phyloP scores from a whole-genome alignment of 2,797 vertebrate species.

The Enteromius thamalakanensis region DNA sequence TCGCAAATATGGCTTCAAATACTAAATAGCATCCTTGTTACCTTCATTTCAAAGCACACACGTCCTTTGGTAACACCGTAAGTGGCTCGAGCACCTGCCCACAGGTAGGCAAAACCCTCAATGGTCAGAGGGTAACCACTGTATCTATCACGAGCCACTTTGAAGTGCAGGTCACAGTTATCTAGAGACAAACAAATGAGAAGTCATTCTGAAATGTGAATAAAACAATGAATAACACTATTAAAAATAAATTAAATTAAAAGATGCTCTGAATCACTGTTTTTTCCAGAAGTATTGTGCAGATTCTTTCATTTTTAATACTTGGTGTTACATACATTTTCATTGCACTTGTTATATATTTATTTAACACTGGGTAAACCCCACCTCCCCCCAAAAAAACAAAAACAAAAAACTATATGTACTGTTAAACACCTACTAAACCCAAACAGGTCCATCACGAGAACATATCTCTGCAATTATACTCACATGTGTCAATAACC shows the following conservation, averaged over 20 bases:
- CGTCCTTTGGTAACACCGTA: conserved; percentile 86
- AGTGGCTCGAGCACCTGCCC: conserved; percentile 90
- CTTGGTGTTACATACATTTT: neutral
- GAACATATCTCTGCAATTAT: neutral
- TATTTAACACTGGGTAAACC: neutral
- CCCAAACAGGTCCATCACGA: neutral
- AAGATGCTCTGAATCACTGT: neutral
- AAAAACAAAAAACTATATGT: no score
- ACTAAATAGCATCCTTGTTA: conserved; percentile 56
- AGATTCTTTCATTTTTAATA: neutral
- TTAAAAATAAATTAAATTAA: neutral
- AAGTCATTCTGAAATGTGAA: neutral
- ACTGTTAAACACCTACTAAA: neutral
- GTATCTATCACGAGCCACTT: conserved; percentile 89
- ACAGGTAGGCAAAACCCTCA: conserved; percentile 93
- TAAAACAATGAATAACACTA: neutral
- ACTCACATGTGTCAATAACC: conserved; percentile 92
- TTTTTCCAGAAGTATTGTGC: neutral
- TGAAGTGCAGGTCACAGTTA: conserved; percentile 94
- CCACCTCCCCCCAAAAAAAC: no score
- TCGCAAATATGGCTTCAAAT: neutral
- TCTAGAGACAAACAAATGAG: conserved; percentile 73
- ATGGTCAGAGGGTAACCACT: conserved; percentile 93
- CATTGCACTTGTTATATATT: neutral
- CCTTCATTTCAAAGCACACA: conserved; percentile 94